Base-by-base conservation (phyloP, 2,113 vertebrate species). In the Vulpes vulpes region DNA sequence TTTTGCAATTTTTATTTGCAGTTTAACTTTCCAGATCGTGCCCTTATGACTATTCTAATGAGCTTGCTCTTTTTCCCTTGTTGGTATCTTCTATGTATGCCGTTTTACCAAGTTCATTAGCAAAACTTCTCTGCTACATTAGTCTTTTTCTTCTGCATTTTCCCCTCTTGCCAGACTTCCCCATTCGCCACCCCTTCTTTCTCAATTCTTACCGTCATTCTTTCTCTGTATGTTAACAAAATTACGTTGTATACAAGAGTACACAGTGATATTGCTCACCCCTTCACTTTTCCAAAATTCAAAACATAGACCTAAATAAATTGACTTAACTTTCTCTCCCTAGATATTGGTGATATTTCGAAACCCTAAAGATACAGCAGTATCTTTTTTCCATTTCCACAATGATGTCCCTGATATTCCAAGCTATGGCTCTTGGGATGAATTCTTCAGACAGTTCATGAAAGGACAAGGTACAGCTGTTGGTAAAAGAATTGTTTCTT, bases 351-450 rank as follows among this genome's bases (percentile, higher is more conserved):
- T 99, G 86, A 94, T 99, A 83, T 99, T 99, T 98, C 57, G 98
- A 98, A 99, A 99, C 92, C 98, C 99, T 22, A 99, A 99, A 98
- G 99, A 99, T 98, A 99, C 99, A 1, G 97, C 98, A 57, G 99
- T 99, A 38, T 99, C 98, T 25, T 99, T 98, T 98, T 99, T 98
- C 93, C 99, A 99, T 95, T 99, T 99, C 96, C 98, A 95, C 97
- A 99, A 99, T 49, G 98, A 98, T 38, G 99, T 98, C 92, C 98
- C 98, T 0, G 92, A 98, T 0, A 57, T 99, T 83, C 99, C 99
- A 1, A 97, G 97, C 27, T 98, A 96, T 55, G 88, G 98, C 93
- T 99, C 99, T 86, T 99, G 99, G 99, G 98, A 99, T 57, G 97
- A 98, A 30, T 99, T 99, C 98, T 99, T 98, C 97, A 97, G 86